A percentile compares a stretch with the other conserved stretches of the same genome.
These are phyloP conservation scores for Hipparchia semele DNA, from an alignment of 2,888 invertebrate genomes.

Conservation along the genomic window DNA sequence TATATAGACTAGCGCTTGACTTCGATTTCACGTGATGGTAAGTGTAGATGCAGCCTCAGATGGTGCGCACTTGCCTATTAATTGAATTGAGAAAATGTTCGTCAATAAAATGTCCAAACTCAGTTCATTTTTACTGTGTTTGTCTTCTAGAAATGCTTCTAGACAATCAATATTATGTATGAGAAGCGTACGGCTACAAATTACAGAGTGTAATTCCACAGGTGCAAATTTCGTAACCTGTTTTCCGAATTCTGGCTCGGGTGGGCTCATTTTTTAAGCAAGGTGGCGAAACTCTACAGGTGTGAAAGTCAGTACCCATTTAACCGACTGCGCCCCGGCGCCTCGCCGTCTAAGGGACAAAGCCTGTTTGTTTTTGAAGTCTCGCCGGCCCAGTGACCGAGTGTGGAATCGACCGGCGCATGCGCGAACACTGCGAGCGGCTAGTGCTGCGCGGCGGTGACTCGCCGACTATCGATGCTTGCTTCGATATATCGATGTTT, in stretches of 20 bases:
- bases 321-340: constrained; percentile 60
- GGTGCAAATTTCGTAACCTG: constrained; percentile 26
- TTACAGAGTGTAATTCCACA: constrained; percentile 18
- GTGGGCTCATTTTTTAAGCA: constrained; percentile 21
- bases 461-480: constrained; percentile 17
- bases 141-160: no score
- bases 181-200: neutral
- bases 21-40: no score
- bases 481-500: neutral
- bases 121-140: no score
- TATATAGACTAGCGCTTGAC: no score
- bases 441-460: constrained; percentile 32
- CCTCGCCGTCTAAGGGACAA: constrained; percentile 77
- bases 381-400: constrained; percentile 79
- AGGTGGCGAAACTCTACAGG: constrained; percentile 54
- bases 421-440: constrained; percentile 53
- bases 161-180: neutral
- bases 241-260: constrained; percentile 21
- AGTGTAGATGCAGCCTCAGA: no score
- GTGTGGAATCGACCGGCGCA: constrained; percentile 78
- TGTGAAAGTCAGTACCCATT: constrained; percentile 63
- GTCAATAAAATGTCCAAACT: neutral
- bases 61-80: no score
- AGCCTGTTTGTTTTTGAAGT: constrained; percentile 74
- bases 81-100: no score